Evolutionary conservation across 1,140 invertebrate species (phyloP), one percentile per base, ranked within the genome.

Genomic region (Diachasma alloeum): DNA sequence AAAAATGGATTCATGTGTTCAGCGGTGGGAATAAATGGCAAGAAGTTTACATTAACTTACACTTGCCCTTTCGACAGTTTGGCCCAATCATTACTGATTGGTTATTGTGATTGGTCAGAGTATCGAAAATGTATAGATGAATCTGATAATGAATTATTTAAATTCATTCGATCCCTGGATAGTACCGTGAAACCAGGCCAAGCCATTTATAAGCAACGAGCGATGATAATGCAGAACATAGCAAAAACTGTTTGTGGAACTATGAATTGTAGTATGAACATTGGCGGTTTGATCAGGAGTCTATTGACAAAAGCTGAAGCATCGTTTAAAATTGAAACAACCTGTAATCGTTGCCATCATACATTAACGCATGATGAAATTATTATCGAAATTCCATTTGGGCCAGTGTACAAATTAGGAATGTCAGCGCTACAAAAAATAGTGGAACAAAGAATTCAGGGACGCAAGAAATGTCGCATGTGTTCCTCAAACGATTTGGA

Each of bases 11-110:
- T 5, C 10, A 48, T 48, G 4, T 11, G 3, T 48, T 56, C 10
- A 73, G 76, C 46, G 0, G 13, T 17, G 46, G 48, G 48, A 11
- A 78, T 78, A 19, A 46, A 67, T 8, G 63, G 37, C 11, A 48
- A 48, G n/a, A 4, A 48, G 11, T 3, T 48, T 48, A 15, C 13
- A n/a, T n/a, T 48, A 48, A 11, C 10, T 3, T 15, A 48, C 44
- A 48, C 44, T 15, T 48, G 44, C 44, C 11, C 44, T 5, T 48
- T 48, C 44, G 44, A 48, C 44, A 48, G 44, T 15, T 15, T 48
- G n/a, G n/a, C 44, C n/a, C 44, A 48, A n/a, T n/a, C n/a, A n/a
- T 11, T 48, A 15, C n/a, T 48, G 44, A 15, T 11, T 48, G 44
- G 11, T 15, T 48, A 48, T 48, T 4, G 44, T 15, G n/a, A n/a